Conservation (phyloP, 2,888 invertebrate species). For the Galerucella pusilla region DNA sequence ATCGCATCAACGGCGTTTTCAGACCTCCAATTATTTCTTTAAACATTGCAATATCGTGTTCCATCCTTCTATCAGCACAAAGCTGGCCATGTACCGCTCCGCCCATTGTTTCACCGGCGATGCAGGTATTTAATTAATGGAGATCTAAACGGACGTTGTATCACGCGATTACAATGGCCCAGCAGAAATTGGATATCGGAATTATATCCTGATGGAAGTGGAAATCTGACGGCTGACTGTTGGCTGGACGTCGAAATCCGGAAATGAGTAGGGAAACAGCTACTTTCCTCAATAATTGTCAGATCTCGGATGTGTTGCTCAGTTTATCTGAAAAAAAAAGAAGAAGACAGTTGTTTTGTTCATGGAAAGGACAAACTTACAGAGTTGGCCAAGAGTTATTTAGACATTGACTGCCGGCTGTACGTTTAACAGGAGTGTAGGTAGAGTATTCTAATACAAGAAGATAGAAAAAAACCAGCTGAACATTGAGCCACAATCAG, state of each 20-base stretch:
- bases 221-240: constrained; percentile 12
- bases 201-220: constrained; percentile 34
- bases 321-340: not conserved
- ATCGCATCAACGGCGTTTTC: constrained; percentile 5
- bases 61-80: constrained; percentile 7
- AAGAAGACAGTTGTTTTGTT: too few relatives aligned
- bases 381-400: too few relatives aligned
- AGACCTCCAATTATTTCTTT: constrained; percentile 10
- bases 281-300: constrained; percentile 48
- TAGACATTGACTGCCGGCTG: too few relatives aligned
- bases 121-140: constrained; percentile 54
- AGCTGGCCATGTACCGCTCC: constrained; percentile 36
- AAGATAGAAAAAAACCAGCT: too few relatives aligned
- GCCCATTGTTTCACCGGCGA: constrained; percentile 46
- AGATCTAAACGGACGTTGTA: constrained; percentile 48
- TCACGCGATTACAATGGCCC: constrained; percentile 44
- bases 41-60: not conserved
- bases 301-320: constrained; percentile 46
- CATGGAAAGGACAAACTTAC: not conserved
- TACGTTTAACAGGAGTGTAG: too few relatives aligned
- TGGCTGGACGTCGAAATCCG: constrained; percentile 7
- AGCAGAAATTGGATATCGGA: constrained; percentile 44
- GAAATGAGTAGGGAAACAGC: constrained; percentile 42
- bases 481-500: too few relatives aligned
- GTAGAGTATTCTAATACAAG: too few relatives aligned